Evolutionary conservation across 1,140 invertebrate genomes (phyloP), one percentile per base, ranked within the genome.

Genomic region (Apis cerana): DNA sequence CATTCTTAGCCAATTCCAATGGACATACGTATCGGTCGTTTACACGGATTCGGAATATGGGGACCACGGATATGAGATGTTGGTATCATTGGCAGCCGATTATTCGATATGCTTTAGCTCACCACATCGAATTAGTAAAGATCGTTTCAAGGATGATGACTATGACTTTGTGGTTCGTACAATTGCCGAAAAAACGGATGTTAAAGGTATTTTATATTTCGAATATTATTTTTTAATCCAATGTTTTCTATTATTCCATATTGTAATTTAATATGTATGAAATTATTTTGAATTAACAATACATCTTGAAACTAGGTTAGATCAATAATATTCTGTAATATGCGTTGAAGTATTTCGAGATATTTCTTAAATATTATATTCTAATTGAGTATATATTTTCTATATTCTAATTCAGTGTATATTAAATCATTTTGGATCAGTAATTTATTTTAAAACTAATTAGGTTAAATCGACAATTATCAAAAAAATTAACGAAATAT

Each of bases 1-100:
- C 5, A 43, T 48, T 23, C 13, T 21, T 86, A 96, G 95, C 77
- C 84, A 91, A 59, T 95, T 95, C 89, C 90, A 93, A 12, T 95
- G 95, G 95, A 94, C 94, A 2, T 95, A 96, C 89, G 95, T 95
- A 19, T 95, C 95, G 5, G 91, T 95, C 1, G 95, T 96, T 12
- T 96, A 96, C 89, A 94, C 95, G 7, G 94, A 96, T 83, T 95
- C 94, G 10, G 94, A 95, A 71, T 95, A 95, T 85, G 94, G 95
- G 48, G 90, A 93, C 67, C 92, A 94, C 79, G 95, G 95, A 1
- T 95, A 94, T 79, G 94, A 95, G 82, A 94, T 94, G n/a, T 87
- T 96, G 52, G 85, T 88, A 13, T 91, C 92, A 7, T 83, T 95
- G 43, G 94, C 95, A 2, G 84, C 75, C 23, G 92, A 93, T 59